A percentile compares a stretch with the other conserved stretches of the same genome.
phyloP scores from a whole-genome alignment of 2,888 invertebrate genomes.

The Mechanitis mazaeus region DNA sequence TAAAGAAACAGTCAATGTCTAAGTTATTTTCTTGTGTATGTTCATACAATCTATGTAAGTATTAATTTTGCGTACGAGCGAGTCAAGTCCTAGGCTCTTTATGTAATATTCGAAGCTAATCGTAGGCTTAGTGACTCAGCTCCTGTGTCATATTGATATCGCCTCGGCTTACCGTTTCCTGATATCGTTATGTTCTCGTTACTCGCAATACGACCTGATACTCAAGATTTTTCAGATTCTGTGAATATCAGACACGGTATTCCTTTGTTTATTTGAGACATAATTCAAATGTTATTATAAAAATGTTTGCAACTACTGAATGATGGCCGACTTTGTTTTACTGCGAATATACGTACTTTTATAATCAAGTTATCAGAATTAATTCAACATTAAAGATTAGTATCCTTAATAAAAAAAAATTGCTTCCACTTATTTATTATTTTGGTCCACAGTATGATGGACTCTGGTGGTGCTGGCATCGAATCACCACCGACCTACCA shows the following conservation, averaged over 20 bases:
- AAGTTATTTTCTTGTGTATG: not conserved
- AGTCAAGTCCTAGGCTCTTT: not conserved
- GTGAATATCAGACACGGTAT: conserved; percentile 25
- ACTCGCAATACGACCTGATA: conserved; percentile 34
- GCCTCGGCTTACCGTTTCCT: conserved; percentile 39
- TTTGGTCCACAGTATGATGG: conserved; percentile 59
- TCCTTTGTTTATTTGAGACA: conserved; percentile 19
- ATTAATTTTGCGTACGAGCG: not conserved
- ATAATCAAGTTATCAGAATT: too few species aligned
- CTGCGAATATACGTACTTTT: not conserved
- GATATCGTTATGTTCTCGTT: conserved; percentile 39
- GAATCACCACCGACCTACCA: conserved; percentile 73
- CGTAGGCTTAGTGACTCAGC: conserved; percentile 24
- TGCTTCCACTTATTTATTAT: not conserved
- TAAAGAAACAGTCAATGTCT: too few species aligned
- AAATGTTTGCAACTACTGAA: not conserved
- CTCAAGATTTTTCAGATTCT: conserved; percentile 41
- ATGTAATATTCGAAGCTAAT: not conserved
- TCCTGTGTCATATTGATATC: conserved; percentile 22
- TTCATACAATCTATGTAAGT: not conserved
- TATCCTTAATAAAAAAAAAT: not conserved
- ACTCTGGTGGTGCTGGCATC: conserved; percentile 66
- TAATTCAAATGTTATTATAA: conserved; percentile 8
- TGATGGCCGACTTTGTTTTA: not conserved
- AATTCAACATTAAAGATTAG: too few species aligned